These are phyloP conservation scores for Cyclargus thomasi DNA, from an alignment of 1,140 invertebrate species.

Conservation along the genomic window DNA sequence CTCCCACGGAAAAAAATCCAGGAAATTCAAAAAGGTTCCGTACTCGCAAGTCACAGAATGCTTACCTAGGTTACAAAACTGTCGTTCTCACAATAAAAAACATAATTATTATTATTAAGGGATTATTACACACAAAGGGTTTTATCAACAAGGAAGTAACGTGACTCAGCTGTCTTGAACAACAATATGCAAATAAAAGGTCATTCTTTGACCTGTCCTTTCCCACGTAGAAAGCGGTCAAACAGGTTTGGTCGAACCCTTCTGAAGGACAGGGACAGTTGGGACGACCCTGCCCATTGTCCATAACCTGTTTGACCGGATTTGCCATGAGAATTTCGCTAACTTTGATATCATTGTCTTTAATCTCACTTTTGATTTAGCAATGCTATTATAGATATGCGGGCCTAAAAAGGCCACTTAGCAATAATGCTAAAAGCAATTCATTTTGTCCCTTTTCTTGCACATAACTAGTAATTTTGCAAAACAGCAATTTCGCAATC, in stretches of 20 bases:
- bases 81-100: too few species aligned
- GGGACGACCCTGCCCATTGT: constrained; percentile 53
- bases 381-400: too few species aligned
- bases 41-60: too few species aligned
- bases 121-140: not conserved
- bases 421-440: too few species aligned
- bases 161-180: constrained; percentile 24
- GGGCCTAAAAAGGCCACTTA: too few species aligned
- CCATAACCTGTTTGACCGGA: constrained; percentile 66
- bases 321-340: constrained; percentile 44
- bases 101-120: not conserved
- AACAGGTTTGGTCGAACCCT: constrained; percentile 63
- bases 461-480: too few species aligned
- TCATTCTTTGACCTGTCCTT: constrained; percentile 53
- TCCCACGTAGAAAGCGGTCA: constrained; percentile 59
- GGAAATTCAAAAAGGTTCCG: too few species aligned
- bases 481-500: too few species aligned
- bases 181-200: constrained; percentile 63
- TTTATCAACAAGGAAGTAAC: not conserved
- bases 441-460: too few species aligned
- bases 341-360: not conserved
- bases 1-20: too few species aligned
- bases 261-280: constrained; percentile 42
- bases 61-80: too few species aligned
- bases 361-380: too few species aligned